Base-by-base conservation (phyloP, 2,797 vertebrate species). In the Florisuga fusca region DNA sequence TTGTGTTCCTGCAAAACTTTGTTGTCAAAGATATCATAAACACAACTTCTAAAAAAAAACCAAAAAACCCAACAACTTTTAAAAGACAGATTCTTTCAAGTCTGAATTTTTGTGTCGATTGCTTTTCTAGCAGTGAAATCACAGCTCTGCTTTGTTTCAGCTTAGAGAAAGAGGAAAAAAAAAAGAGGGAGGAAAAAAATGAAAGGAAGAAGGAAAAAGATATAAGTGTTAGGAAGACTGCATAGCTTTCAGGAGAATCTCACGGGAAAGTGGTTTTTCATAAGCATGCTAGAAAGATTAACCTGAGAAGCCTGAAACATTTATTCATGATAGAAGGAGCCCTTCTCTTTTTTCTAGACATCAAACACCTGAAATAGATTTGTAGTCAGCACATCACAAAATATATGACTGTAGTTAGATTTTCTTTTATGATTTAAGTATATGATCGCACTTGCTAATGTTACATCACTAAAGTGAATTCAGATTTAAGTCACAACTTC, bases 351-450 rank as follows among this genome's bases (percentile, higher is more conserved):
- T 87, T 84, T 91, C 79, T 25, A 93, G 54, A 27, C 43, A 73
- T 86, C 69, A 83, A 91, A 85, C n/a, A 87, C 64, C 50, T 64
- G 91, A 86, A 87, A 84, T 31, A 62, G 34, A 66, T 84, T 87
- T 73, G 45, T 51, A 93, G 85, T 76, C 79, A 94, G 54, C 54
- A 79, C 69, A 90, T 48, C 62, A 53, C 43, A 62, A 83, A 87
- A 51, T 11, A 85, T 38, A 90, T 45, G 67, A 34, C 27, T 73
- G 54, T 29, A 90, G 87, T 81, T 33, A 90, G 78, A 88, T 94
- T 81, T 91, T 27, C 58, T 93, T 94, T 92, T 84, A 94, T 91
- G 59, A 55, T 84, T 74, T 72, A 81, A 93, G 79, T 59, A 66
- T 58, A 81, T 29, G 34, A 69, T 84, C 58, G 62, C 55, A 46